phyloP scores from a whole-genome alignment of 2,113 vertebrate genomes.

The Rhinolophus ferrumequinum region DNA sequence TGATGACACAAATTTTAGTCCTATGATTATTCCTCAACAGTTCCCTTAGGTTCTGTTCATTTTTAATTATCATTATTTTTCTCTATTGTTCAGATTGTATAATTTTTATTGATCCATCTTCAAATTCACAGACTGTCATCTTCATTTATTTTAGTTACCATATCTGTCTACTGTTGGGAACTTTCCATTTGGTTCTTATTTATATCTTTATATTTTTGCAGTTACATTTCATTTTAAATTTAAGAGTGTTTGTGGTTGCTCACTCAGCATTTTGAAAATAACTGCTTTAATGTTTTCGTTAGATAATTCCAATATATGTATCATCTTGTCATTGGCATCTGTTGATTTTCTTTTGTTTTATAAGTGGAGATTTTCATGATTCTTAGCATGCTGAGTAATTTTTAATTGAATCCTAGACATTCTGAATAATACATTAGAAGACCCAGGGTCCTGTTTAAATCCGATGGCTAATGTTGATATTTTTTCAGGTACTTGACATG shows the following conservation, averaged over 20 bases:
- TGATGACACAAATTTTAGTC: not conserved
- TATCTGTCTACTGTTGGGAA: not conserved
- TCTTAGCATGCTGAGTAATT: not conserved
- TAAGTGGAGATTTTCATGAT: conserved; percentile 23
- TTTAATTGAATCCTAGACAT: not conserved
- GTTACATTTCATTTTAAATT: not conserved
- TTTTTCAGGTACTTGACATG: not conserved
- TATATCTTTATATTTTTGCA: not conserved
- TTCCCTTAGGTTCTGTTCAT: not conserved
- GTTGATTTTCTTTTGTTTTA: not conserved
- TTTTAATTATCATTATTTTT: not conserved
- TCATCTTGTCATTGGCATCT: not conserved
- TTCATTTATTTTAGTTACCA: not conserved
- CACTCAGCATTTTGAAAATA: not conserved
- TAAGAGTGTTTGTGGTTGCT: not conserved
- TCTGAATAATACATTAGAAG: not conserved
- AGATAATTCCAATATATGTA: not conserved
- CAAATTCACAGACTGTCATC: not conserved
- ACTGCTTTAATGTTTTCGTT: not conserved
- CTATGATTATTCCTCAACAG: not conserved
- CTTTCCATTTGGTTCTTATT: not conserved
- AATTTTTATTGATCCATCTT: not conserved
- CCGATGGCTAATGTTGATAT: not conserved
- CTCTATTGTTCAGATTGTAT: not conserved
- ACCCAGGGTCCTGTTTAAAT: not conserved